Percentiles rank a stretch among this genome's conserved stretches.
Conservation (phyloP, 92 coral and sea anemone genomes). For the Galaxea fascicularis region DNA sequence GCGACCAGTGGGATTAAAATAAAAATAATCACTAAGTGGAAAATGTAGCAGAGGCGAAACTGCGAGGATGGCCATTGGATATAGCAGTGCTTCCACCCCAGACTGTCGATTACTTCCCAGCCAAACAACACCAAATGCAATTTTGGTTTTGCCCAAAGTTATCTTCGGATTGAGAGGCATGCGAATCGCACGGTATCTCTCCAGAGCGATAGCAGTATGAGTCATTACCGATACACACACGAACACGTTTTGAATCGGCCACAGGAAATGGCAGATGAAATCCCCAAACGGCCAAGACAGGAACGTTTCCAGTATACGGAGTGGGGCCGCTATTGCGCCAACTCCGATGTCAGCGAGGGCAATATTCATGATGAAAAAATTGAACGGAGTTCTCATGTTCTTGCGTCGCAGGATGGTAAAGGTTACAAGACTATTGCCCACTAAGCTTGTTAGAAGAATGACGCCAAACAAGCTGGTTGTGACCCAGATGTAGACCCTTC, state of each 20-base stretch:
- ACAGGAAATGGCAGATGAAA: conserved; percentile 57
- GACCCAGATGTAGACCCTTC: conserved; percentile 1
- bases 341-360: conserved; percentile 69
- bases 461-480: conserved; percentile 36
- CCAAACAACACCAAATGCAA: conserved; percentile 67
- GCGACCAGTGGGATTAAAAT: conserved; percentile 67
- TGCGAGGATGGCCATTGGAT: conserved; percentile 47
- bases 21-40: conserved; percentile 66
- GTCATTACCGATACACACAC: conserved; percentile 79
- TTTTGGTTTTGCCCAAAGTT: conserved; percentile 67
- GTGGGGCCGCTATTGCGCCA: conserved; percentile 53
- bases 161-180: conserved; percentile 74
- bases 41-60: conserved; percentile 65
- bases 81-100: conserved; percentile 39
- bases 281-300: conserved; percentile 66
- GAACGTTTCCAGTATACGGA: conserved; percentile 48
- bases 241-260: conserved; percentile 82
- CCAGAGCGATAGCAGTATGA: conserved; percentile 78
- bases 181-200: conserved; percentile 80
- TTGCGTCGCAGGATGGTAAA: conserved; percentile 56
- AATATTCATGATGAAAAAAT: conserved; percentile 67
- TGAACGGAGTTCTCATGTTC: conserved; percentile 61
- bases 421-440: conserved; percentile 45
- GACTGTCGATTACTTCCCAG: conserved; percentile 19
- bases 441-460: conserved; percentile 47